Percentiles rank a stretch among this genome's conserved stretches.
phyloP scores from a whole-genome alignment of 2,797 vertebrate species.

The Acanthornis magna region DNA sequence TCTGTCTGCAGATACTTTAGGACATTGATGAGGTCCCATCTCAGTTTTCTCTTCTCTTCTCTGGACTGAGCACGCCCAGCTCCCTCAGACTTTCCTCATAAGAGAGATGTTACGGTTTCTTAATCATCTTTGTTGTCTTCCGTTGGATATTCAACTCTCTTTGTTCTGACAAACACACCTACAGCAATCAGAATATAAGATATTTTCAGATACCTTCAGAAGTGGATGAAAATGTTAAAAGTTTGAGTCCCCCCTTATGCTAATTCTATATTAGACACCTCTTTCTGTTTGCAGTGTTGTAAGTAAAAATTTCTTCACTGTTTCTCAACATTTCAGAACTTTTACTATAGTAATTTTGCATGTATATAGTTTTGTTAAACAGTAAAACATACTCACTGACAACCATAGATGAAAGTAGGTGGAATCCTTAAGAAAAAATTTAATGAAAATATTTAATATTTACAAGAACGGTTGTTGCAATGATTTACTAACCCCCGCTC shows the following conservation, averaged over 20 bases:
- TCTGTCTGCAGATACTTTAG: neutral
- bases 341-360: neutral
- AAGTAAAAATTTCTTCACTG: neutral
- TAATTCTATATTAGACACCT: neutral
- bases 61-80: neutral
- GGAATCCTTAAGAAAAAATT: neutral
- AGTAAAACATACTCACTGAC: neutral
- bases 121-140: neutral
- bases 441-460: neutral
- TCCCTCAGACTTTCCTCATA: neutral
- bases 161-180: neutral
- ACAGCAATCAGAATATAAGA: neutral
- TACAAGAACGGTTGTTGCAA: neutral
- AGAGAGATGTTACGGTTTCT: neutral
- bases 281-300: neutral
- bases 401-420: neutral
- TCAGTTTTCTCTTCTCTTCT: neutral
- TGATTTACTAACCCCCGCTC: fast-evolving
- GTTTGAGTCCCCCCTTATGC: neutral
- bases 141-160: neutral
- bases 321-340: neutral
- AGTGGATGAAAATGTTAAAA: neutral
- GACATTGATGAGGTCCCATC: neutral
- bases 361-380: neutral
- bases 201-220: neutral